Percentiles rank a stretch among this genome's conserved stretches.
Evolutionary conservation across 2,113 vertebrate genomes (phyloP).

Genomic region (Eupsittula cactorum): DNA sequence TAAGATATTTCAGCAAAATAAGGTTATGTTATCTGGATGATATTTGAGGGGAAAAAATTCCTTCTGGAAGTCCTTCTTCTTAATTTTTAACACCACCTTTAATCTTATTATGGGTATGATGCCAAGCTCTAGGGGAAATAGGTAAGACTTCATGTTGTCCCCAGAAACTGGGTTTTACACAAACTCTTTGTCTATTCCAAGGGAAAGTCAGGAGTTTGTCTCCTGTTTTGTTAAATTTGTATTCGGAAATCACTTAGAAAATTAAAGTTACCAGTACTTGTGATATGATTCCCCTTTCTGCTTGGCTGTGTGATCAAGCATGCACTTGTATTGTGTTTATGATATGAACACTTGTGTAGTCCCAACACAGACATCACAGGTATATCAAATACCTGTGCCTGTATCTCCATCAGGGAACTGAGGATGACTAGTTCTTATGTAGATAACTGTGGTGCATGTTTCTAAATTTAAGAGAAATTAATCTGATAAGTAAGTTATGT

Average conservation of each 20-base stretch:
- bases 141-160: neutral
- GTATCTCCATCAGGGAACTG: neutral
- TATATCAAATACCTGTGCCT: neutral
- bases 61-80: neutral
- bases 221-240: neutral
- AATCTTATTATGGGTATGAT: neutral
- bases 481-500: neutral
- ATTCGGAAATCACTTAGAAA: neutral
- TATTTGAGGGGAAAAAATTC: neutral
- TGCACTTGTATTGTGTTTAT: fast-evolving
- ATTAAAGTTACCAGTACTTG: neutral
- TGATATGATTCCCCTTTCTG: neutral
- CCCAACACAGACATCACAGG: neutral
- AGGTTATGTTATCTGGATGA: neutral
- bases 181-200: neutral
- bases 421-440: neutral
- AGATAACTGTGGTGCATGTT: neutral
- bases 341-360: neutral
- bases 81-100: neutral
- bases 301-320: neutral
- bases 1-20: neutral
- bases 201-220: neutral
- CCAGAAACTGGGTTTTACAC: neutral
- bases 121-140: neutral
- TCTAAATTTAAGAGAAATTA: neutral